phyloP scores from a whole-genome alignment of 1,140 invertebrate genomes.

The Sipha flava region DNA sequence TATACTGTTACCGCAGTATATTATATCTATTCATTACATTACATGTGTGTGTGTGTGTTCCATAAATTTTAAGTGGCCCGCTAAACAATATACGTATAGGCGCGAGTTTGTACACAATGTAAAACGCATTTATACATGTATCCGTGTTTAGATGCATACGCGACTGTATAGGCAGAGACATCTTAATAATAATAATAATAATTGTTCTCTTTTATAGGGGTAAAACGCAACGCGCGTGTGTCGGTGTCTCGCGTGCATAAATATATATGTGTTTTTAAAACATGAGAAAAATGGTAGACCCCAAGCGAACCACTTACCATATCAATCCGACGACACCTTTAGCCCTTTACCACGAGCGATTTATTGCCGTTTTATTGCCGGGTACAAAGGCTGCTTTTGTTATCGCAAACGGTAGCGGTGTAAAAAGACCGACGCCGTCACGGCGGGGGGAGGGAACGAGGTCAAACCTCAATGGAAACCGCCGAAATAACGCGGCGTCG shows the following conservation, averaged over 20 bases:
- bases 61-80: slow-evolving; percentile 8
- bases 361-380: slow-evolving; percentile 24
- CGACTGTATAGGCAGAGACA: too few species aligned
- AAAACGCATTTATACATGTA: too few species aligned
- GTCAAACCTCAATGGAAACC: slow-evolving; percentile 6
- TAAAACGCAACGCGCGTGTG: neutral
- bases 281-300: neutral
- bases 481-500: neutral
- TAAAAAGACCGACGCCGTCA: neutral
- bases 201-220: neutral
- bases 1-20: too few species aligned
- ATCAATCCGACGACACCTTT: neutral
- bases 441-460: neutral
- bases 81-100: neutral
- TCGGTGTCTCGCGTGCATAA: too few species aligned
- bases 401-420: neutral
- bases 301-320: slow-evolving; percentile 6
- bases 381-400: neutral
- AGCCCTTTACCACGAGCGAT: slow-evolving; percentile 19
- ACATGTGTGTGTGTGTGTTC: neutral
- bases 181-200: slow-evolving; percentile 5
- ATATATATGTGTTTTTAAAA: neutral
- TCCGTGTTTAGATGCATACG: too few species aligned
- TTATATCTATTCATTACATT: neutral
- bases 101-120: neutral